phyloP scores from a whole-genome alignment of 2,888 invertebrate genomes.

The Dryomyza anilis region DNA sequence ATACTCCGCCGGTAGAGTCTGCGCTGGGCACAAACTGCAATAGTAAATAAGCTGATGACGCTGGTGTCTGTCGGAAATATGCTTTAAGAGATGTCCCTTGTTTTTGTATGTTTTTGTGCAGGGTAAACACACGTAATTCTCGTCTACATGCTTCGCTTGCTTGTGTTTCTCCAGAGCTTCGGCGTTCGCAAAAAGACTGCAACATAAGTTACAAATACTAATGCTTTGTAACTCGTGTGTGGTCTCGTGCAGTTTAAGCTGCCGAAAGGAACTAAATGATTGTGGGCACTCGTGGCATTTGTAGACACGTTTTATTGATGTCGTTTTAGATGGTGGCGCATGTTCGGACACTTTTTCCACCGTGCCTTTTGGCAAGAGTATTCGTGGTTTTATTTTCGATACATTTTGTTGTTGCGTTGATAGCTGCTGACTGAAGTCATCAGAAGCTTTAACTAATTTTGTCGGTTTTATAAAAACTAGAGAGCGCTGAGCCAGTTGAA shows the following conservation, averaged over 20 bases:
- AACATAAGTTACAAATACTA: constrained; percentile 39
- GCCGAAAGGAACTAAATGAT: constrained; percentile 36
- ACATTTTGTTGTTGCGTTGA: too few relatives aligned
- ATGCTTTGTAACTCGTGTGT: constrained; percentile 12
- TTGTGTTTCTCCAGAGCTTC: constrained; percentile 33
- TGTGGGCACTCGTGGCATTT: constrained; percentile 39
- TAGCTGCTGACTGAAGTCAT: too few relatives aligned
- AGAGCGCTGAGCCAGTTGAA: constrained; percentile 8
- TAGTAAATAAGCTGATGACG: constrained; percentile 32
- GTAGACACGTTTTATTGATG: constrained; percentile 32
- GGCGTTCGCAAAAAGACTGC: constrained; percentile 34
- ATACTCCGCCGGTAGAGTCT: constrained; percentile 7
- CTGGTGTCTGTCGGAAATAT: constrained; percentile 34
- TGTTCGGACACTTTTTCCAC: too few relatives aligned
- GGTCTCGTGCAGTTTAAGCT: constrained; percentile 35
- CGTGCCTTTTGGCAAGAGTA: too few relatives aligned
- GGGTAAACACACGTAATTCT: constrained; percentile 33
- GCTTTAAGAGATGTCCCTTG: constrained; percentile 37
- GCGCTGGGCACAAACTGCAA: constrained; percentile 33
- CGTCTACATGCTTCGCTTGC: constrained; percentile 27
- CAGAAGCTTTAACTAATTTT: too few relatives aligned
- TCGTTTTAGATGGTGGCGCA: background rate
- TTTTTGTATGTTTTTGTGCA: constrained; percentile 33
- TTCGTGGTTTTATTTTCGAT: too few relatives aligned
- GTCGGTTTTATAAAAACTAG: constrained; percentile 5